Evolutionary conservation across 2,797 vertebrate species (phyloP), one percentile per base, ranked within the genome.

Genomic region (Coreius guichenoti): DNA sequence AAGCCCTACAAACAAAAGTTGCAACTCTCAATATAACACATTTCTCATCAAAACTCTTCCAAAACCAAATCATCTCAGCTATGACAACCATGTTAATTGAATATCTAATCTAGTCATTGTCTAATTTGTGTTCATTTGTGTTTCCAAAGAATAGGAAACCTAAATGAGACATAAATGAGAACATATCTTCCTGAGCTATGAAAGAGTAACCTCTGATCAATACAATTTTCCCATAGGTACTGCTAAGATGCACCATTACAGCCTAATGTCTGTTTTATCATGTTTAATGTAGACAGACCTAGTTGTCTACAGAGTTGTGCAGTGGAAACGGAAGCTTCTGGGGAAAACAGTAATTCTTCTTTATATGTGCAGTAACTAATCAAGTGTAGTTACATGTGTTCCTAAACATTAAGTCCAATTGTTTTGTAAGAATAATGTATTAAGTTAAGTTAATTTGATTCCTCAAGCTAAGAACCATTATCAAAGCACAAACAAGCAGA

Each of bases 81-180:
- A n/a, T n/a, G 56, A 58, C 23, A 56, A n/a, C 23, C 23, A 61
- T 26, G 23, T 26, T n/a, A 11, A 26, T 5, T 61, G 11, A 26
- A 61, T 26, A 61, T n/a, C 56, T 58, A n/a, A 58, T 58, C 23
- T 2, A 61, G 26, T 26, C n/a, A 61, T 26, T 61, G n/a, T 13
- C n/a, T 26, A 61, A 26, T 61, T 61, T 39, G 21, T 36, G 29
- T 23, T 12, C 31, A 36, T 56, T 76, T 58, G 19, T 54, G 31
- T 76, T 56, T 67, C 16, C 58, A 33, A 33, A 67, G 16, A 33
- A 8, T 36, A 14, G 49, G 29, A 76, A 29, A 54, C 5, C 7
- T 36, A n/a, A 36, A 76, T 29, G 73, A 56, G 19, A 75, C 29
- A 75, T 36, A 74, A 70, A 49, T 36, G 19, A 54, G 19, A 76